Evolutionary conservation across 2,113 vertebrate species (phyloP).

Genomic region (Uropsilus gracilis): DNA sequence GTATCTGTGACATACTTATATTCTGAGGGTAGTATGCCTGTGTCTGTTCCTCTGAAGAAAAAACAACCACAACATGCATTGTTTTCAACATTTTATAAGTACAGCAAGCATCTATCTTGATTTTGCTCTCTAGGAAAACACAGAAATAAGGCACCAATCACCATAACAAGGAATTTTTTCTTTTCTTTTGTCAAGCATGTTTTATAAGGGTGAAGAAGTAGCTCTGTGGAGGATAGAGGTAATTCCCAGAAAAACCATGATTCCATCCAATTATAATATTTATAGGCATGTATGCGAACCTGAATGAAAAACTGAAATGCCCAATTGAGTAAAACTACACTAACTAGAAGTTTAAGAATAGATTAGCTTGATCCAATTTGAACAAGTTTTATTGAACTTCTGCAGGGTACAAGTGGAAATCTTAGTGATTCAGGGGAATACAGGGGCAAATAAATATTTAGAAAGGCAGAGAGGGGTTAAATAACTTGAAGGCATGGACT

Average conservation of each 20-base stretch:
- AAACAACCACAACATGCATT: neutral
- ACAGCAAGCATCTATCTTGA: slow-evolving; percentile 55
- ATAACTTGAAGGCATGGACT: too few relatives aligned
- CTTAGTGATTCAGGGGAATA: neutral
- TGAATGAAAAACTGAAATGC: neutral
- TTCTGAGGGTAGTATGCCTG: neutral
- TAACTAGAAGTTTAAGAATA: neutral
- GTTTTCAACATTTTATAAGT: slow-evolving; percentile 25
- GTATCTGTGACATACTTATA: neutral
- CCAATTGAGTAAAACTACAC: neutral
- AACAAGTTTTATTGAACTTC: neutral
- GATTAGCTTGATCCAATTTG: neutral
- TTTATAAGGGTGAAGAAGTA: slow-evolving; percentile 58
- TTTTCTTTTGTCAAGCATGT: slow-evolving; percentile 62
- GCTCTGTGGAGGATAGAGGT: slow-evolving; percentile 48
- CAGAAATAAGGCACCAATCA: slow-evolving; percentile 66
- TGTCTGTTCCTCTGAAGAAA: slow-evolving; percentile 30
- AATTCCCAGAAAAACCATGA: slow-evolving; percentile 61
- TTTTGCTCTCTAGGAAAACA: slow-evolving; percentile 58
- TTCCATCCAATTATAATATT: slow-evolving; percentile 35
- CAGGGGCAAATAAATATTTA: neutral
- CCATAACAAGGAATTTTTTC: slow-evolving; percentile 44
- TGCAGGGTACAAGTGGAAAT: neutral
- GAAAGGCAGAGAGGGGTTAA: neutral
- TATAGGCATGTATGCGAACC: neutral